A percentile compares a stretch with the other conserved stretches of the same genome.
Conservation (phyloP, 2,888 invertebrate genomes). For the Mythimna ferrago region DNA sequence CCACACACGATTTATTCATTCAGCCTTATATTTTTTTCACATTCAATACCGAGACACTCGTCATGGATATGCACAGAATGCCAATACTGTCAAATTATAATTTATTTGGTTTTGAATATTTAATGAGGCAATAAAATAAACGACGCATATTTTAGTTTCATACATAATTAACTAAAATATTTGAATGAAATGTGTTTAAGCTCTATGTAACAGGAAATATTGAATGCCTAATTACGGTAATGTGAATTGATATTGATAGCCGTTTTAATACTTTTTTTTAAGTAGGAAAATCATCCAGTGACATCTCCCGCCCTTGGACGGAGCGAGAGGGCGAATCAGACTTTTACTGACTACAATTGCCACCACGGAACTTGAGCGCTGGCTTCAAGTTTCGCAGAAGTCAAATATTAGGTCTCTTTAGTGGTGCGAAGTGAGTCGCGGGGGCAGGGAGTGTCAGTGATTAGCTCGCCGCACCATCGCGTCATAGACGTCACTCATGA, state of each 20-base stretch:
- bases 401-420: too few relatives aligned
- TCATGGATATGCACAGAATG: slow-evolving; percentile 14
- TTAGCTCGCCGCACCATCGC: too few relatives aligned
- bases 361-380: too few relatives aligned
- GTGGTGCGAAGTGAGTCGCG: too few relatives aligned
- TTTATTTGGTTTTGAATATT: slow-evolving; percentile 23
- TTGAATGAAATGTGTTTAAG: slow-evolving; percentile 6
- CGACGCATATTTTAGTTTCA: slow-evolving; percentile 14
- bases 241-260: background rate
- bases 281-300: too few relatives aligned
- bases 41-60: background rate
- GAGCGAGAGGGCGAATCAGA: too few relatives aligned
- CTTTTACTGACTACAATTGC: too few relatives aligned
- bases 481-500: too few relatives aligned
- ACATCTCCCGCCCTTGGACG: too few relatives aligned
- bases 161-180: slow-evolving; percentile 17
- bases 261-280: background rate
- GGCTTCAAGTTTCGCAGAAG: too few relatives aligned
- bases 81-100: slow-evolving; percentile 22
- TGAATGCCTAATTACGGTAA: slow-evolving; percentile 1
- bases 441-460: too few relatives aligned
- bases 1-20: slow-evolving; percentile 2
- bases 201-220: slow-evolving; percentile 5
- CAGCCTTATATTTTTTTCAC: slow-evolving; percentile 3
- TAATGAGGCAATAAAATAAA: slow-evolving; percentile 21